Percentiles rank a stretch among this genome's conserved stretches.
Conservation (phyloP, 2,888 invertebrate genomes). For the Oithona nana region DNA sequence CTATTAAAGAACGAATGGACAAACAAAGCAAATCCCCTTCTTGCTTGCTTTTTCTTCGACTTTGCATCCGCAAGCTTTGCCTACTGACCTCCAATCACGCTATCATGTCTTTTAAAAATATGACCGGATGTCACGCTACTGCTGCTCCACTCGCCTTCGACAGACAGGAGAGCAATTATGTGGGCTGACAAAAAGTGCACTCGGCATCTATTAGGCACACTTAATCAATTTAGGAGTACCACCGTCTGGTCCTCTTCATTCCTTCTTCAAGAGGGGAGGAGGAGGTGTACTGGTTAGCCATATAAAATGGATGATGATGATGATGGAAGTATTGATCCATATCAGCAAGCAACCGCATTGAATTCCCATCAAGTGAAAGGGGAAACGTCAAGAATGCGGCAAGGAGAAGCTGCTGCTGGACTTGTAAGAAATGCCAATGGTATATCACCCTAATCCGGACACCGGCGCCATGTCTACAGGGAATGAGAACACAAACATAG, state of each 20-base stretch:
- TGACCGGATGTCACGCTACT: neutral
- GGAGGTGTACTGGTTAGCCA: no score
- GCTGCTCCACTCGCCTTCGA: no score
- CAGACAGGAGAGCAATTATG: no score
- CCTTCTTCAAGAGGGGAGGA: no score
- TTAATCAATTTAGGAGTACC: neutral
- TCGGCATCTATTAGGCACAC: neutral
- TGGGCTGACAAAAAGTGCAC: neutral
- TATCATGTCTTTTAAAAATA: no score
- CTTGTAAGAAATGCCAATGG: neutral
- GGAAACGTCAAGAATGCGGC: neutral
- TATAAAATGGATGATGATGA: no score
- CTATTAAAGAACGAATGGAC: no score
- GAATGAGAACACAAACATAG: neutral
- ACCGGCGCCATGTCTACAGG: neutral
- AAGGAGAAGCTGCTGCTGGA: neutral
- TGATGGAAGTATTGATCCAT: neutral
- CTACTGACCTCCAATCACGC: no score
- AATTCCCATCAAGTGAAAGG: neutral
- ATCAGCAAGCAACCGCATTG: neutral
- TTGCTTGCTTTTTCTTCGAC: no score
- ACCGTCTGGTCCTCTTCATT: neutral
- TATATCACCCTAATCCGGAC: neutral
- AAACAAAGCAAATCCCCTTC: no score
- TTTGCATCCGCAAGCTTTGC: no score